These are phyloP conservation scores for Apostichopus parvimensis DNA, from an alignment of 35 echinoderm and acorn worm species.

Conservation along the genomic window DNA sequence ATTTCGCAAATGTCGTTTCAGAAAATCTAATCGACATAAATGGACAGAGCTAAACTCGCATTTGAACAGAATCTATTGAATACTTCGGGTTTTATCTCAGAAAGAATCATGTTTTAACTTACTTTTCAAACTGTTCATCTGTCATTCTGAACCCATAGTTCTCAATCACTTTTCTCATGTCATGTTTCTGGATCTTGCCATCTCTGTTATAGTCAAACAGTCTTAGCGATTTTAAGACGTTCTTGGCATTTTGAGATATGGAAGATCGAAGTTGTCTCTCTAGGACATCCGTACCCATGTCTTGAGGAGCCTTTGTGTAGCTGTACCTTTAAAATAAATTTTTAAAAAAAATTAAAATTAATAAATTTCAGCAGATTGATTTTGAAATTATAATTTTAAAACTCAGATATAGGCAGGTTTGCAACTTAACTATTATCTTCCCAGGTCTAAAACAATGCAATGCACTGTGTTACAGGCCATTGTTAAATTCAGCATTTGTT, in stretches of 20 bases:
- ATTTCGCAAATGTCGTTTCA: too few relatives aligned
- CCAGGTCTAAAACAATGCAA: too few relatives aligned
- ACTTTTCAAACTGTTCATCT: conserved; percentile 96
- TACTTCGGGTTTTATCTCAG: too few relatives aligned
- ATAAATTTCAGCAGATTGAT: not conserved
- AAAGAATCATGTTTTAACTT: not conserved
- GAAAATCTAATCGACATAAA: not conserved
- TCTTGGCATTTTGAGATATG: conserved; percentile 71
- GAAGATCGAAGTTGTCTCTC: conserved; percentile 82
- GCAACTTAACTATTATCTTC: too few relatives aligned
- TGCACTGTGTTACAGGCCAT: too few relatives aligned
- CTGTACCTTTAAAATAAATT: too few relatives aligned
- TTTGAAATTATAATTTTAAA: too few relatives aligned
- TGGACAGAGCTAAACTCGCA: not conserved
- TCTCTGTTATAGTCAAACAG: conserved; percentile 99
- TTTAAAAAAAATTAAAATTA: too few relatives aligned
- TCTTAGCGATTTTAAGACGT: conserved; percentile 79
- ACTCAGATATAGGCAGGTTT: too few relatives aligned
- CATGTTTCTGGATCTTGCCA: conserved; percentile 91
- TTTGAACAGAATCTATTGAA: not conserved
- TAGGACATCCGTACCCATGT: conserved; percentile 93
- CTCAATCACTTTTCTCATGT: conserved; percentile 95
- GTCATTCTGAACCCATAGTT: conserved; percentile 97
- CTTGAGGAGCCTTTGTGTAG: conserved; percentile 94
- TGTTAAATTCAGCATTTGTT: too few relatives aligned